Base-by-base conservation (phyloP, 1,140 invertebrate species). In the Bombus superbus region DNA sequence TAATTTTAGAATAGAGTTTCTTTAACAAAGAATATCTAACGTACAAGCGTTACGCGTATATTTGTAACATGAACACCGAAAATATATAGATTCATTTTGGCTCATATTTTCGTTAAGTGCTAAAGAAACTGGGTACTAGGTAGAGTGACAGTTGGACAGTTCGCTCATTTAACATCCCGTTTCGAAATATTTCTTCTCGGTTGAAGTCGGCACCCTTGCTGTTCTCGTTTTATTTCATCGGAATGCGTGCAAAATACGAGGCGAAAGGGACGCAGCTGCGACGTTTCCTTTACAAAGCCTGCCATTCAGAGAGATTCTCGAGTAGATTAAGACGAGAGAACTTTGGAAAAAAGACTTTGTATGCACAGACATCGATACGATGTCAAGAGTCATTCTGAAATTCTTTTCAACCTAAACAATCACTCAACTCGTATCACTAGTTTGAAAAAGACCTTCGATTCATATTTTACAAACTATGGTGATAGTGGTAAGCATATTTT, bases 131-230 rank as follows among this genome's bases (percentile, higher is more conserved):
- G 89, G 86, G 86, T 85, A 87, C 83, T 89, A 93, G 88, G 71
- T 81, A 73, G 90, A 94, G 89, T 93, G 94, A 94, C 93, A 94
- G 93, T 91, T 87, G 85, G 93, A 94, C 94, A 94, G 93, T 94
- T 92, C 78, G 86, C 92, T 94, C 93, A 90, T 94, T 94, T 93
- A 93, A 92, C 92, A 93, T 93, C 91, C 82, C 81, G 88, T 92
- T 93, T 92, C 89, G 91, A 94, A 94, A 94, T 94, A 92, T 92
- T 93, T 92, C 91, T 92, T 86, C 89, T 88, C 69, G 75, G 88
- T 89, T 91, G 73, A 86, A 78, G 88, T 88, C 86, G 88, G 83
- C 73, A 86, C 86, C 87, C 88, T 78, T 85, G 69, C 80, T 84
- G 69, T 62, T 80, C 86, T 90, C 87, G 86, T 90, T 92, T 93